Evolutionary conservation across 2,113 vertebrate genomes (phyloP).

Genomic region (Pundamilia nyererei): DNA sequence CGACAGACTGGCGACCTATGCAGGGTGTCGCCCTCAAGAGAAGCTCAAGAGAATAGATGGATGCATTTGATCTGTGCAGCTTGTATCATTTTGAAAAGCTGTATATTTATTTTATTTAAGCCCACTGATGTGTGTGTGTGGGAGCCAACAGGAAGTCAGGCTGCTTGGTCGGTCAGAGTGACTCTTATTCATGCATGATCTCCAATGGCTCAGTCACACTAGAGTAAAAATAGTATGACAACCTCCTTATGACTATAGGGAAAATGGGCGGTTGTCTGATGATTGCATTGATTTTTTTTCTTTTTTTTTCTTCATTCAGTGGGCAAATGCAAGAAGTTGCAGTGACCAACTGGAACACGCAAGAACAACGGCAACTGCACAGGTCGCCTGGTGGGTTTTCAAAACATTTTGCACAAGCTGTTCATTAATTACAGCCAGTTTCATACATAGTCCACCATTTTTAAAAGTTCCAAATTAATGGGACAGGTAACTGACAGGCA

Average conservation of each 20-base stretch:
- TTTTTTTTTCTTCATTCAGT: neutral
- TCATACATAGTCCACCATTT: neutral
- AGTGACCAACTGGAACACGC: rapidly evolving
- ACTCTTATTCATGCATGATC: neutral
- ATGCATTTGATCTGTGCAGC: neutral
- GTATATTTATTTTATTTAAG: neutral
- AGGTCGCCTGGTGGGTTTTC: neutral
- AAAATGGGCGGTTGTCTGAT: rapidly evolving
- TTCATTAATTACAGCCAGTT: neutral
- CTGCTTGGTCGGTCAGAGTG: neutral
- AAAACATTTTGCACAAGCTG: neutral
- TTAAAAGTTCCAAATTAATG: neutral
- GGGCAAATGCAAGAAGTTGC: neutral
- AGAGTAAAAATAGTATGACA: neutral
- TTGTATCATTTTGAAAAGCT: neutral
- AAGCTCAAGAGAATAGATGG: neutral
- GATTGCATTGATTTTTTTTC: neutral
- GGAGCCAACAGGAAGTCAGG: neutral
- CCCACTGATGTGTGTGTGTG: neutral
- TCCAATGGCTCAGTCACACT: neutral
- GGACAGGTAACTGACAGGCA: neutral
- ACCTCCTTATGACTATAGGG: neutral
- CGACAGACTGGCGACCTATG: rapidly evolving
- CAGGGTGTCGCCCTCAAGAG: neutral
- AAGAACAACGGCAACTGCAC: neutral